Conservation (phyloP, 2,888 invertebrate genomes). For the Octonoba sinensis region DNA sequence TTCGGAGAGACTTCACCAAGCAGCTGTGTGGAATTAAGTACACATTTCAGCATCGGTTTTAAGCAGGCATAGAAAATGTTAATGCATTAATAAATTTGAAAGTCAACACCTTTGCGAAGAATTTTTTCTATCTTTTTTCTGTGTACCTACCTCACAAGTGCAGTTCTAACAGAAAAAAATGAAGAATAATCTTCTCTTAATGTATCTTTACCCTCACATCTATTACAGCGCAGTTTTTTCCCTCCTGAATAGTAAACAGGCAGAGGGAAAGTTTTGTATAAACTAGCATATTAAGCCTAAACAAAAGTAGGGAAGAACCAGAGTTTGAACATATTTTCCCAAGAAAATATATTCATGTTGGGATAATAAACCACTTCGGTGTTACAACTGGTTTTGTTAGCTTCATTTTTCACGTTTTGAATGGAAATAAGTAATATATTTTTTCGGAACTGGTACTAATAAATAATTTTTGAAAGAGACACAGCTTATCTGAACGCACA, state of each 20-base stretch:
- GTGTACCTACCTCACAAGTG: constrained; percentile 7
- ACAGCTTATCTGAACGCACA: too few relatives aligned
- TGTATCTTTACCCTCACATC: constrained; percentile 47
- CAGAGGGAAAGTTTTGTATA: constrained; percentile 57
- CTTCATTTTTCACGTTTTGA: too few relatives aligned
- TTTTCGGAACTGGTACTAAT: too few relatives aligned
- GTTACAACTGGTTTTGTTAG: constrained; percentile 35
- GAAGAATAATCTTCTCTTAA: constrained; percentile 43
- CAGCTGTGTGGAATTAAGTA: constrained; percentile 61
- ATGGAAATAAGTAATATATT: too few relatives aligned
- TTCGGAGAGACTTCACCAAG: constrained; percentile 29
- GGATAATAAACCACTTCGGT: constrained; percentile 59
- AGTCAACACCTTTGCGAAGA: constrained; percentile 60
- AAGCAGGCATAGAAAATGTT: constrained; percentile 62
- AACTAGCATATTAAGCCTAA: constrained; percentile 59
- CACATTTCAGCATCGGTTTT: constrained; percentile 61
- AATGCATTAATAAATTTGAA: constrained; percentile 65
- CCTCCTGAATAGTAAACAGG: constrained; percentile 60
- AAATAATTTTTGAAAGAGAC: too few relatives aligned
- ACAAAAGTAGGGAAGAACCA: constrained; percentile 42
- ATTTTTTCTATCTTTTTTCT: constrained; percentile 27
- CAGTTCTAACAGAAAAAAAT: constrained; percentile 4
- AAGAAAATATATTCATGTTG: constrained; percentile 55
- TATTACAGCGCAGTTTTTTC: constrained; percentile 44
- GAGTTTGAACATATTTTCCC: constrained; percentile 34